Evolutionary conservation across 2,113 vertebrate genomes (phyloP).

Genomic region (Gymnogyps californianus): DNA sequence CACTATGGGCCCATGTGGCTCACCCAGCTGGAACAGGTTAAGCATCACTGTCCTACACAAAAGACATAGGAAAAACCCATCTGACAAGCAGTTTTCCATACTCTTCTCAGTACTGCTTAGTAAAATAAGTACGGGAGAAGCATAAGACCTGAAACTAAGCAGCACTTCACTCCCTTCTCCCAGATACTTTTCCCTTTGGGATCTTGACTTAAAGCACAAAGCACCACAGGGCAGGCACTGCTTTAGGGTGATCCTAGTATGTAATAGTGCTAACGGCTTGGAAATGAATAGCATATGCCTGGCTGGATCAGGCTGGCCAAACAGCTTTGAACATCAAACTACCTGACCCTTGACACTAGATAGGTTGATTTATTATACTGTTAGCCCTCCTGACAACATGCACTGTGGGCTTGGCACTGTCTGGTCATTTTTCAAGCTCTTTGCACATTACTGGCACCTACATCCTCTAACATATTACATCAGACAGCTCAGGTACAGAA

Average conservation of each 20-base stretch:
- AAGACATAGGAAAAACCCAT: not conserved
- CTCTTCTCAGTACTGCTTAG: not conserved
- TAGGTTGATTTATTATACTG: slow-evolving; percentile 72
- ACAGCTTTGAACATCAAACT: slow-evolving; percentile 22
- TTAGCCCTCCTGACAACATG: slow-evolving; percentile 40
- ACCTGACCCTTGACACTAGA: slow-evolving; percentile 58
- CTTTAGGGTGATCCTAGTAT: not conserved
- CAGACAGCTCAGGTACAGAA: slow-evolving; percentile 29
- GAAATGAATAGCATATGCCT: not conserved
- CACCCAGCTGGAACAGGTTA: not conserved
- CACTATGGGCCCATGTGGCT: not conserved
- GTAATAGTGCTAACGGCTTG: not conserved
- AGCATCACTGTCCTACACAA: not conserved
- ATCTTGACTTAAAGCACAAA: not conserved
- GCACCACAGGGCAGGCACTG: not conserved
- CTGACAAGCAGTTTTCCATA: not conserved
- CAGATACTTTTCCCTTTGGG: not conserved
- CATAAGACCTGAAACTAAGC: not conserved
- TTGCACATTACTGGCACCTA: slow-evolving; percentile 37
- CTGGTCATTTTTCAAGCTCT: slow-evolving; percentile 73
- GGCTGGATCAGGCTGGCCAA: slow-evolving; percentile 46
- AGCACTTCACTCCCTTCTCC: not conserved
- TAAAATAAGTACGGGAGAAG: not conserved
- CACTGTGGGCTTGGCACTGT: slow-evolving; percentile 18
- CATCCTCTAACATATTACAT: slow-evolving; percentile 25